A percentile compares a stretch with the other conserved stretches of the same genome.
phyloP scores from a whole-genome alignment of 37 sponge, comb jelly and placozoan species.

The Diacarnus erythraeanus region DNA sequence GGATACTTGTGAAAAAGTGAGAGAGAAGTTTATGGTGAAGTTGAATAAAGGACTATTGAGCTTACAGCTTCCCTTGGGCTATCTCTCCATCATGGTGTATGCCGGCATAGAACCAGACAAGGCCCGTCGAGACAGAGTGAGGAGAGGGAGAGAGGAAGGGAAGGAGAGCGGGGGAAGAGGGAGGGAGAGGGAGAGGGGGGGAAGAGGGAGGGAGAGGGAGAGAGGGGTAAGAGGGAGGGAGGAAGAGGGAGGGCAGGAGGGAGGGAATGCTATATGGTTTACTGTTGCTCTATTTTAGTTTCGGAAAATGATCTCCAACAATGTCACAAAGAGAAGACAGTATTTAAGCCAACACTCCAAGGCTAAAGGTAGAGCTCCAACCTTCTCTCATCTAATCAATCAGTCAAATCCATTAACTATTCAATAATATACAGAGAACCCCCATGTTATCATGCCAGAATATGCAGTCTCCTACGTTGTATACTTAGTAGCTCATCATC shows the following conservation, averaged over 20 bases:
- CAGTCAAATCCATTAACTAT: too few relatives aligned
- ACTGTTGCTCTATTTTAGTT: slow-evolving; percentile 5
- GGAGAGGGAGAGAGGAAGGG: background rate
- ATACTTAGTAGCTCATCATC: slow-evolving; percentile 86
- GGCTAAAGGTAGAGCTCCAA: slow-evolving; percentile 37
- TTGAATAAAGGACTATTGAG: slow-evolving; percentile 58
- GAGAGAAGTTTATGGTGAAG: slow-evolving; percentile 58
- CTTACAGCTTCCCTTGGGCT: slow-evolving; percentile 65
- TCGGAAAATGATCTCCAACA: slow-evolving; percentile 2
- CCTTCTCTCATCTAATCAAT: too few relatives aligned
- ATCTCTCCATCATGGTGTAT: slow-evolving; percentile 64
- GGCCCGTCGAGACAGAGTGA: slow-evolving; percentile 23
- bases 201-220: too few relatives aligned
- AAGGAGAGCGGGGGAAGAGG: too few relatives aligned
- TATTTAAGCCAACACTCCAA: slow-evolving; percentile 33
- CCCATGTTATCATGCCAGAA: slow-evolving; percentile 72
- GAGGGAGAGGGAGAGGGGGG: too few relatives aligned
- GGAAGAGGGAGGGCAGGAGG: too few relatives aligned
- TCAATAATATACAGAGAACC: slow-evolving; percentile 38
- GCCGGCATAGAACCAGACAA: slow-evolving; percentile 67
- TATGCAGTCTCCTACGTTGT: slow-evolving; percentile 73
- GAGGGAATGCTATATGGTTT: too few relatives aligned
- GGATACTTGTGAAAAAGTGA: slow-evolving; percentile 83
- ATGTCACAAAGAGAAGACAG: slow-evolving; percentile 55
- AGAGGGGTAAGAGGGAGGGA: too few relatives aligned